Evolutionary conservation across 1,140 invertebrate species (phyloP), one percentile per base, ranked within the genome.

Genomic region (Ceratoteleas bidentatus): DNA sequence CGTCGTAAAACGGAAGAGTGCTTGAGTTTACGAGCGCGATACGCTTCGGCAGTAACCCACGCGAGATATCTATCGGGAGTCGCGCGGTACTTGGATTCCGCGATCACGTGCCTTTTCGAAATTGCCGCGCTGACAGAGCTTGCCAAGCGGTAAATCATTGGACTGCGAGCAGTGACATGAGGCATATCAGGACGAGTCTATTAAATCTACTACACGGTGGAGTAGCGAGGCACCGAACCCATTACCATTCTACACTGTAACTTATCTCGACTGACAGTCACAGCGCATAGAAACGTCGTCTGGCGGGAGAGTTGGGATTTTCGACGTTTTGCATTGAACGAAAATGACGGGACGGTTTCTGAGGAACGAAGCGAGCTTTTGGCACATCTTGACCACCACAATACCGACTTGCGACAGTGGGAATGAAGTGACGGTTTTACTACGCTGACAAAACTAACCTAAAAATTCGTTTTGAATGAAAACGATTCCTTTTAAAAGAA

Each of bases 141-240:
- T 58, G 82, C 66, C 57, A 15, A 54, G 38, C 58, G 36, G 73
- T 86, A 85, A 86, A 85, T 86, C 85, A 85, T 86, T 77, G 54
- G 69, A 34, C 72, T 65, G 64, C 66, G 82, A 81, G 60, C 64
- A 77, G 70, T 84, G 84, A 86, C 84, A 84, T 76, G 82, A 77
- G 74, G 40, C 68, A 76, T 85, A 85, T 85, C 81, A 84, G 76
- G 83, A 87, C 84, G 85, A 86, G 86, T 87, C 86, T 87, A 87
- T 87, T 87, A 86, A 87, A 87, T 85, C 83, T 83, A 77, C 83
- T 75, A 80, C 62, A 84, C 77, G 82, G 84, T 58, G 78, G 76
- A 84, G 85, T 86, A 81, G 72, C 79, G 47, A 43, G 47, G 60
- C 74, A 79, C 61, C 61, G 69, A 49, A 38, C 45, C 83, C 74